A percentile compares a stretch with the other conserved stretches of the same genome.
Evolutionary conservation across 1,140 invertebrate genomes (phyloP).

Genomic region (Drosophila jambulina): DNA sequence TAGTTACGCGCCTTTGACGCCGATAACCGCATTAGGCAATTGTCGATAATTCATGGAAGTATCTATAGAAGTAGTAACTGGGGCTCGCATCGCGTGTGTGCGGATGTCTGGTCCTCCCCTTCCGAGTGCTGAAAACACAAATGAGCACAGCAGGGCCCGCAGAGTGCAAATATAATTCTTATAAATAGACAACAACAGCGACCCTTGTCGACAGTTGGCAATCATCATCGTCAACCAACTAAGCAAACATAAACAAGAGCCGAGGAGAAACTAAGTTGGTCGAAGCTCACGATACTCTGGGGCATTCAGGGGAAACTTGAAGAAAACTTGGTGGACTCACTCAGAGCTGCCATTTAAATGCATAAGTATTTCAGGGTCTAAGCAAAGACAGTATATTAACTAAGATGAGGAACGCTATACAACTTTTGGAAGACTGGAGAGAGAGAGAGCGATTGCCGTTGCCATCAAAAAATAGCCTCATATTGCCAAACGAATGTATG

Average conservation of each 20-base stretch:
- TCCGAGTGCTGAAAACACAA: constrained; percentile 51
- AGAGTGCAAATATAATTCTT: constrained; percentile 81
- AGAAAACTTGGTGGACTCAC: not conserved
- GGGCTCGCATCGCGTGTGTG: constrained; percentile 52
- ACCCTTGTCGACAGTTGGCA: constrained; percentile 79
- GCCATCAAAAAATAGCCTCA: too few relatives aligned
- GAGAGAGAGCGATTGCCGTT: too few relatives aligned
- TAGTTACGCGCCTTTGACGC: constrained; percentile 39
- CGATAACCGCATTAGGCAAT: constrained; percentile 70
- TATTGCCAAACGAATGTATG: too few relatives aligned
- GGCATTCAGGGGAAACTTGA: not conserved
- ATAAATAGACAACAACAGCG: constrained; percentile 81
- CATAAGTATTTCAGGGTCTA: not conserved
- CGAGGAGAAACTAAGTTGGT: constrained; percentile 11
- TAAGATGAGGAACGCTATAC: too few relatives aligned
- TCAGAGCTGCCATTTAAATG: not conserved
- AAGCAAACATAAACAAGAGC: constrained; percentile 60
- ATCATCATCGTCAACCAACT: constrained; percentile 66
- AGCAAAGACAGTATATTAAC: too few relatives aligned
- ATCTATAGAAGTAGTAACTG: constrained; percentile 47
- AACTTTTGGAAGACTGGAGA: too few relatives aligned
- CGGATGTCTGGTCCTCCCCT: constrained; percentile 7
- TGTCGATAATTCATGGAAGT: constrained; percentile 78
- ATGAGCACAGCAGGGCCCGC: constrained; percentile 59
- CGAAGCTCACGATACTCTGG: constrained; percentile 23